These are phyloP conservation scores for Tetranychus truncatus DNA, from an alignment of 2,888 invertebrate genomes.

Conservation along the genomic window DNA sequence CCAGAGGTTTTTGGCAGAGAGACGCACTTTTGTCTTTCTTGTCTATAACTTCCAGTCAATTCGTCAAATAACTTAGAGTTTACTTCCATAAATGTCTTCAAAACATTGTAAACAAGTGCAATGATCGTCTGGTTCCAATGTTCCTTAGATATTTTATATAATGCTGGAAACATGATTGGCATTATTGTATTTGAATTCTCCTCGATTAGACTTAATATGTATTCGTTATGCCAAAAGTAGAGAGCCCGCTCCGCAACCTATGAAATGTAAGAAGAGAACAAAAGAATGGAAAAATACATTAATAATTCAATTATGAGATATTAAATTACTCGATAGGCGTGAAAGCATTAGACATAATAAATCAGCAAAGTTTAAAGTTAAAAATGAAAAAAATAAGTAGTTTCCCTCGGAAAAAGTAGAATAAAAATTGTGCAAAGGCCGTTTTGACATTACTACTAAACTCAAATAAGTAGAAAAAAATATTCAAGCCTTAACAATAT, in stretches of 20 bases:
- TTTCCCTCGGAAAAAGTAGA: too few relatives aligned
- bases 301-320: too few relatives aligned
- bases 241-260: conserved; percentile 96
- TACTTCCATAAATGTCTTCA: conserved; percentile 99
- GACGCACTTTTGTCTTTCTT: conserved; percentile 90
- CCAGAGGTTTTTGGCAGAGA: background rate
- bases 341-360: too few relatives aligned
- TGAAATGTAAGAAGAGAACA: background rate
- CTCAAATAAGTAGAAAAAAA: too few relatives aligned
- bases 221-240: conserved; percentile 99
- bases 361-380: too few relatives aligned
- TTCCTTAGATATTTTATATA: conserved; percentile 96
- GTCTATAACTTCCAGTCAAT: conserved; percentile 93
- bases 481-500: too few relatives aligned
- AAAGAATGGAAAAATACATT: conserved; percentile 21
- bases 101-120: conserved; percentile 95
- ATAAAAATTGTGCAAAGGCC: too few relatives aligned
- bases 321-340: too few relatives aligned
- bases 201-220: conserved; percentile 95
- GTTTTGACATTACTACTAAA: too few relatives aligned
- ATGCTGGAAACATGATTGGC: conserved; percentile 98
- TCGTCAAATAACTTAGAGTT: conserved; percentile 99
- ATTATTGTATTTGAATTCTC: conserved; percentile 95
- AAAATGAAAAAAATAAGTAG: too few relatives aligned
- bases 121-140: conserved; percentile 99